phyloP scores from a whole-genome alignment of 2,797 vertebrate genomes.

The Labroides dimidiatus region DNA sequence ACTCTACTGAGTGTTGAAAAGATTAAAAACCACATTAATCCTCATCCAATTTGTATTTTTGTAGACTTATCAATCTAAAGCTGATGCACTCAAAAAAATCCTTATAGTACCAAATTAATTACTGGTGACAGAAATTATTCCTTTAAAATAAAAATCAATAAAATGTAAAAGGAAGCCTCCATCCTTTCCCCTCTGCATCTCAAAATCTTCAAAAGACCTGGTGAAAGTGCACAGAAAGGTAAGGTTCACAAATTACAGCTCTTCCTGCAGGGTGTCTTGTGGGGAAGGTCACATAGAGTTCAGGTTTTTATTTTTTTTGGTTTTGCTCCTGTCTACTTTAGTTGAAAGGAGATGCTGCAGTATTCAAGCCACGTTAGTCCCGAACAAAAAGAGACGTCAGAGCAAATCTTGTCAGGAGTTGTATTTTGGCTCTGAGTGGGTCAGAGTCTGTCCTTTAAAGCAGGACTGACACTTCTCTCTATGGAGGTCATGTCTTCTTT shows the following conservation, averaged over 20 bases:
- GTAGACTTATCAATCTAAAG: no score
- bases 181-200: conserved; percentile 22
- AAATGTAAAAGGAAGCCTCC: background rate
- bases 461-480: conserved; percentile 41
- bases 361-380: conserved; percentile 72
- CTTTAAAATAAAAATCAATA: no score
- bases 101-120: background rate
- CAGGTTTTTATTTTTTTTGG: conserved; percentile 49
- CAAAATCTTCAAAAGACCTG: conserved; percentile 13
- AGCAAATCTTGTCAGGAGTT: conserved; percentile 72
- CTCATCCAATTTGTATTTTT: no score
- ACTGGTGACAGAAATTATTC: no score
- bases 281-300: conserved; percentile 76
- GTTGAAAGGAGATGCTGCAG: conserved; percentile 71
- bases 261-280: conserved; percentile 70
- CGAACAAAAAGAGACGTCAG: conserved; percentile 79
- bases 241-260: conserved; percentile 38
- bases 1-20: background rate
- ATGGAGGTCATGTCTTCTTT: conserved; percentile 36
- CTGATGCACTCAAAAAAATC: background rate
- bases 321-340: conserved; percentile 60
- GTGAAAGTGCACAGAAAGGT: conserved; percentile 22
- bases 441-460: conserved; percentile 41
- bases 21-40: background rate
- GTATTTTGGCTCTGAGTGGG: conserved; percentile 58